phyloP scores from a whole-genome alignment of 2,797 vertebrate genomes.

The Bufotes viridis region DNA sequence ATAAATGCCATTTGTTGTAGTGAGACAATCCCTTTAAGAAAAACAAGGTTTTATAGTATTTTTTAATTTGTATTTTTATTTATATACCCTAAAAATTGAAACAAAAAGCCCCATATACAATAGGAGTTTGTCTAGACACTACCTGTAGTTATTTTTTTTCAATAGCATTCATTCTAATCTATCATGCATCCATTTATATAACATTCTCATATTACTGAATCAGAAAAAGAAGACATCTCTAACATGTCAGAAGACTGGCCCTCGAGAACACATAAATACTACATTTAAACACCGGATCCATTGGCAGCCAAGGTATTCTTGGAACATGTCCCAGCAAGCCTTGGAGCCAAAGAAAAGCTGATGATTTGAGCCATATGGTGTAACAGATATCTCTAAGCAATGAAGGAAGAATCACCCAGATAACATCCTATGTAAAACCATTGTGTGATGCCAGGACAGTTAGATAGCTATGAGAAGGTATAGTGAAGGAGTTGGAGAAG shows the following conservation, averaged over 20 bases:
- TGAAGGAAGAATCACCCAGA: neutral
- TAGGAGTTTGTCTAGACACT: neutral
- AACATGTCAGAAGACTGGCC: neutral
- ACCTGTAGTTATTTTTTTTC: neutral
- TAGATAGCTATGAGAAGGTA: neutral
- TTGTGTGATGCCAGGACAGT: neutral
- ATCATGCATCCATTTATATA: neutral
- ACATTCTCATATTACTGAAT: neutral
- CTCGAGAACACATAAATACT: neutral
- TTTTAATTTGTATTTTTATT: neutral
- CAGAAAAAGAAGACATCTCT: neutral
- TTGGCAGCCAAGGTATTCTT: constrained; percentile 7
- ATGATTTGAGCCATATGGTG: constrained; percentile 1
- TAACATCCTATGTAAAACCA: neutral
- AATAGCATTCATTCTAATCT: neutral
- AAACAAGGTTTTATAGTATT: too few species aligned
- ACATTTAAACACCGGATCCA: neutral
- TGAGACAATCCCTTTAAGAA: too few species aligned
- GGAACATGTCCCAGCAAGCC: neutral
- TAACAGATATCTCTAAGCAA: neutral
- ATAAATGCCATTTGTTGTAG: too few species aligned
- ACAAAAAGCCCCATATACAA: neutral
- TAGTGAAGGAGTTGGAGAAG: neutral
- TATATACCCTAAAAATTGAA: neutral
- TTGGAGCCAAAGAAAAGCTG: constrained; percentile 16